Conservation (phyloP, 2,888 invertebrate species). For the Notodonta dromedarius region DNA sequence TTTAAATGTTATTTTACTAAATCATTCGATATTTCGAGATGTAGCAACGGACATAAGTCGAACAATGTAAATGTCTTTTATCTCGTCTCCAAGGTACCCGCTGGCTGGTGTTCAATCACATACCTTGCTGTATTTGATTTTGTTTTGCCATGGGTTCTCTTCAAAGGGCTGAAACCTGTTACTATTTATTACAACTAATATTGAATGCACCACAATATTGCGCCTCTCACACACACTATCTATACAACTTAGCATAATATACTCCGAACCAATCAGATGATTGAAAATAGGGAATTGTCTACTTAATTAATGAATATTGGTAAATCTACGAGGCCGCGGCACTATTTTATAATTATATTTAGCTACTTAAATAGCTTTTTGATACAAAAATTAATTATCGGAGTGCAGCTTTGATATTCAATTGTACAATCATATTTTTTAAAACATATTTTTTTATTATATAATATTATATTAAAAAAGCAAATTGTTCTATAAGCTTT, state of each 20-base stretch:
- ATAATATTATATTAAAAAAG: neutral
- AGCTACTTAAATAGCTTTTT: too few species aligned
- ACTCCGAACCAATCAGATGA: too few species aligned
- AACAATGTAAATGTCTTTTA: constrained; percentile 29
- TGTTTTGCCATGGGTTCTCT: constrained; percentile 43
- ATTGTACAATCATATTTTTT: too few species aligned
- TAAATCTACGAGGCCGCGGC: too few species aligned
- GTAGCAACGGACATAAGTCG: constrained; percentile 10
- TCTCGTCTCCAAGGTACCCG: constrained; percentile 30
- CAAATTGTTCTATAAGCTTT: constrained; percentile 12
- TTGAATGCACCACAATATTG: constrained; percentile 6
- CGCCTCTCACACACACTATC: too few species aligned
- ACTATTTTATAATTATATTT: too few species aligned
- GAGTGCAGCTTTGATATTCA: too few species aligned
- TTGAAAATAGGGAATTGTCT: too few species aligned
- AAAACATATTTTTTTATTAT: neutral
- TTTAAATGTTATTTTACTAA: too few species aligned
- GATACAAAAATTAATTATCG: too few species aligned
- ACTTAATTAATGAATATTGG: too few species aligned
- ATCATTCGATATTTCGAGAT: neutral
- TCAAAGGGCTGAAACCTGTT: constrained; percentile 38
- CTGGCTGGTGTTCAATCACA: constrained; percentile 51
- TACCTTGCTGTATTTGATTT: constrained; percentile 52
- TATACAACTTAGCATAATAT: too few species aligned
- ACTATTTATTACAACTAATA: constrained; percentile 29